Evolutionary conservation across 1,140 invertebrate genomes (phyloP), one percentile per base, ranked within the genome.

Genomic region (Eumeta japonica): DNA sequence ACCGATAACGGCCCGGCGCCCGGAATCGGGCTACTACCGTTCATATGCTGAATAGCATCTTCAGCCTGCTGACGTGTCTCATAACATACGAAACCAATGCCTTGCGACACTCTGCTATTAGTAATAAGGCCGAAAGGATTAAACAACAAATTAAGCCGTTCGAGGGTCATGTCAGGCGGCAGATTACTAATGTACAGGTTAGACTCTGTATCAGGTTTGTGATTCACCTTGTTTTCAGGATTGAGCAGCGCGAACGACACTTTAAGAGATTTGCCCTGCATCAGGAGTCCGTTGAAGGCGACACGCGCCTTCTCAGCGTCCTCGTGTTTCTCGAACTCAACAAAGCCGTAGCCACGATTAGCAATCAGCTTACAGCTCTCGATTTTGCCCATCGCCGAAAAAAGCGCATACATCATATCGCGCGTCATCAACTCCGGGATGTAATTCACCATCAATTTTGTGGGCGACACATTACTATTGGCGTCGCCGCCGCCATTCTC

Each of bases 361-460:
- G 72, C 66, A 40, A 75, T 76, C 11, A 76, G 52, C 39, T 75
- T 75, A 44, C 75, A 75, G 41, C 70, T 74, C 45, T 74, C 72
- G 12, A 76, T 75, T 41, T 75, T 72, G 18, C 75, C 75, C 62
- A 74, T 71, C 9, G 70, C 68, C 14, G 68, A 72, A 56, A 77
- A 77, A 36, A 75, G 59, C 33, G 72, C 66, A 45, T 75, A 75
- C 68, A 76, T 75, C 62, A 72, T 75, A 34, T 77, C 73, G 32
- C 67, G 65, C 47, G 66, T 75, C 72, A 77, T 75, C 58, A 72
- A 38, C 49, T 77, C 75, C 12, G 75, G 73, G 44, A 76, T 75
- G 55, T 75, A 77, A 55, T 77, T 77, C 52, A 76, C 73, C 73
- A 76, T 76, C 61, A 76, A 71, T 62, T 77, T 77, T 45, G 75